phyloP scores from a whole-genome alignment of 1,140 invertebrate genomes.

The Drosophila simulans region DNA sequence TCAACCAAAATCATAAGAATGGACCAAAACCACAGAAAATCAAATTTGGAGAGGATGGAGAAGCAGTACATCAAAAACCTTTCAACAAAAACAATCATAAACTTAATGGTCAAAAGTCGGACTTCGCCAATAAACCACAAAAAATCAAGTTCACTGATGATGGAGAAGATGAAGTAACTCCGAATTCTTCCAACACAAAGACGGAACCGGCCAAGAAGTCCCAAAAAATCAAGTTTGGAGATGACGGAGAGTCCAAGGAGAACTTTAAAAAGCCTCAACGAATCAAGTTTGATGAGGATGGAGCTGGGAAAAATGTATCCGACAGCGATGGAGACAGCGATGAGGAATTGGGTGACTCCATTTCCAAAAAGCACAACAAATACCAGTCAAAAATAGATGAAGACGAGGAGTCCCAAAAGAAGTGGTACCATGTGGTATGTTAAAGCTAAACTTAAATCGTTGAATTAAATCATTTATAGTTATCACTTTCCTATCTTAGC shows the following conservation, averaged over 20 bases:
- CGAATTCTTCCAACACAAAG: neutral
- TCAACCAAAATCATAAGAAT: neutral
- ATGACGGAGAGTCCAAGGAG: slow-evolving; percentile 23
- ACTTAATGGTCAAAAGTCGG: slow-evolving; percentile 8
- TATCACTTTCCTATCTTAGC: slow-evolving; percentile 25
- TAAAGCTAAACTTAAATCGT: too few relatives aligned
- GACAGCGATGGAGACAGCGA: slow-evolving; percentile 54
- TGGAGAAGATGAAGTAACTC: slow-evolving; percentile 1
- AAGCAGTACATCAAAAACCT: slow-evolving; percentile 37
- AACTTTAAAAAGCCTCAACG: slow-evolving; percentile 60
- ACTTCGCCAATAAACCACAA: slow-evolving; percentile 26
- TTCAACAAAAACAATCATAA: slow-evolving; percentile 29
- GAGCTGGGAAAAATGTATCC: slow-evolving; percentile 25
- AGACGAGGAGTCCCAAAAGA: slow-evolving; percentile 63
- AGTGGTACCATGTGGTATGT: slow-evolving; percentile 81
- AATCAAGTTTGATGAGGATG: slow-evolving; percentile 70
- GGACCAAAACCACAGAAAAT: slow-evolving; percentile 62
- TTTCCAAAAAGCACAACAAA: slow-evolving; percentile 41
- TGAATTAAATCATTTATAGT: too few relatives aligned
- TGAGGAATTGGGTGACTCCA: slow-evolving; percentile 18
- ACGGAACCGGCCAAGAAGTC: slow-evolving; percentile 24
- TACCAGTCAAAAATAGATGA: slow-evolving; percentile 54
- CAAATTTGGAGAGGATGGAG: slow-evolving; percentile 71
- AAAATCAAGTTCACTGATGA: slow-evolving; percentile 28
- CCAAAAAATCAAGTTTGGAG: slow-evolving; percentile 49